A percentile compares a stretch with the other conserved stretches of the same genome.
These are phyloP conservation scores for Plutella xylostella DNA, from an alignment of 2,888 invertebrate species.

Conservation along the genomic window DNA sequence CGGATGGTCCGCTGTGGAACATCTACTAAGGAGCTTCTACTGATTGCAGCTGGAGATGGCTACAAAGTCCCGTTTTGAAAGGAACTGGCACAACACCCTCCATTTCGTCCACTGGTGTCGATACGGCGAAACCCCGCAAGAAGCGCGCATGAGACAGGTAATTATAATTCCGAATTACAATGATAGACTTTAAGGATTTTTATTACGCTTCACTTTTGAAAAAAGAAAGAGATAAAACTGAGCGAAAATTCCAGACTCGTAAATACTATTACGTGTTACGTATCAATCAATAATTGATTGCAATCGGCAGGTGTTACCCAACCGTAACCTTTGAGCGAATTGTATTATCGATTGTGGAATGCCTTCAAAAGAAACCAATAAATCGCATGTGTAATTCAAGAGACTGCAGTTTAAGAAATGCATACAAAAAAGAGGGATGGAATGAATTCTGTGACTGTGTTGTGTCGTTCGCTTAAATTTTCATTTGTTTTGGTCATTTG, in stretches of 20 bases:
- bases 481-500: neutral
- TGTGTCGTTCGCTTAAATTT: neutral
- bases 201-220: too few relatives aligned
- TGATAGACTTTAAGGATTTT: too few relatives aligned
- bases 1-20: conserved; percentile 42
- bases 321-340: neutral
- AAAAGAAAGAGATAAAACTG: conserved; percentile 13
- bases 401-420: too few relatives aligned
- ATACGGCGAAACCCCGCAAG: conserved; percentile 76
- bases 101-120: conserved; percentile 79
- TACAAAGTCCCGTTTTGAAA: conserved; percentile 68
- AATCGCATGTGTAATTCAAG: neutral
- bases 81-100: conserved; percentile 76
- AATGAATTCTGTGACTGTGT: too few relatives aligned
- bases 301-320: conserved; percentile 16
- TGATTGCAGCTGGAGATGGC: conserved; percentile 71
- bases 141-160: conserved; percentile 78
- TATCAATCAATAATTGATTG: conserved; percentile 27
- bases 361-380: neutral
- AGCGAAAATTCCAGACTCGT: conserved; percentile 27
- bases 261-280: conserved; percentile 17
- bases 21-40: conserved; percentile 66
- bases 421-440: too few relatives aligned
- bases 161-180: conserved; percentile 27
- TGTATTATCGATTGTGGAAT: too few relatives aligned